These are phyloP conservation scores for Stegastes partitus DNA, from an alignment of 2,113 vertebrate genomes.

Conservation along the genomic window DNA sequence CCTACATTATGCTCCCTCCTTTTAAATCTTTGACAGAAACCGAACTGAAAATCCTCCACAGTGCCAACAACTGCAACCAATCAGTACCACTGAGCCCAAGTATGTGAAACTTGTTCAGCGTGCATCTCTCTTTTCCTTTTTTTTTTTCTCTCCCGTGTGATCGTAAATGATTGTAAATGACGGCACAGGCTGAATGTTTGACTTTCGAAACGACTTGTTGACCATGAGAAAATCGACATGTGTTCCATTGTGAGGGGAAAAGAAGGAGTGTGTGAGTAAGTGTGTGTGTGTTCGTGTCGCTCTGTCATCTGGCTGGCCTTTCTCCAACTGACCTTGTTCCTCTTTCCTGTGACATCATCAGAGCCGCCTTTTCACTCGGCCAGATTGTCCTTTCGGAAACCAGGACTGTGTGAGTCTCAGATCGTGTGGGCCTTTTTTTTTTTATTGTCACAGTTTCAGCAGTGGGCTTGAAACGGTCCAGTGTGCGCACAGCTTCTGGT, in stretches of 20 bases:
- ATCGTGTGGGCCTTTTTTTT: conserved; percentile 18
- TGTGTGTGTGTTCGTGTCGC: neutral
- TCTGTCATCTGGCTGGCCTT: conserved; percentile 52
- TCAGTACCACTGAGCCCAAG: conserved; percentile 22
- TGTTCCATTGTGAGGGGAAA: neutral
- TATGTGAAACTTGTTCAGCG: conserved; percentile 6
- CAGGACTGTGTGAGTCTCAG: conserved; percentile 79
- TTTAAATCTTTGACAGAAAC: conserved; percentile 15
- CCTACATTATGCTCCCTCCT: neutral
- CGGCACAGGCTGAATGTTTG: conserved; percentile 29
- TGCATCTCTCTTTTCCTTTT: too few species aligned
- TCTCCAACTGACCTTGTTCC: conserved; percentile 76
- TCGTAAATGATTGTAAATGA: neutral
- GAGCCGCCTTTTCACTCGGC: conserved; percentile 86
- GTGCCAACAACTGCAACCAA: conserved; percentile 35
- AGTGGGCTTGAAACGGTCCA: conserved; percentile 21
- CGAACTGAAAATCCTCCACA: neutral
- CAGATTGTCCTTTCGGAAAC: conserved; percentile 86
- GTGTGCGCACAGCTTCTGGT: conserved; percentile 17
- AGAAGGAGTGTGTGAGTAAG: too few species aligned
- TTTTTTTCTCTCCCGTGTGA: neutral
- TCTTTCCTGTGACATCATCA: conserved; percentile 84
- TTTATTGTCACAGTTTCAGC: conserved; percentile 20
- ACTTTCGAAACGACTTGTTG: neutral
- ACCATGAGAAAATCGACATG: conserved; percentile 18